A percentile compares a stretch with the other conserved stretches of the same genome.
phyloP scores from a whole-genome alignment of 2,888 invertebrate species.

The Tetragonisca angustula region DNA sequence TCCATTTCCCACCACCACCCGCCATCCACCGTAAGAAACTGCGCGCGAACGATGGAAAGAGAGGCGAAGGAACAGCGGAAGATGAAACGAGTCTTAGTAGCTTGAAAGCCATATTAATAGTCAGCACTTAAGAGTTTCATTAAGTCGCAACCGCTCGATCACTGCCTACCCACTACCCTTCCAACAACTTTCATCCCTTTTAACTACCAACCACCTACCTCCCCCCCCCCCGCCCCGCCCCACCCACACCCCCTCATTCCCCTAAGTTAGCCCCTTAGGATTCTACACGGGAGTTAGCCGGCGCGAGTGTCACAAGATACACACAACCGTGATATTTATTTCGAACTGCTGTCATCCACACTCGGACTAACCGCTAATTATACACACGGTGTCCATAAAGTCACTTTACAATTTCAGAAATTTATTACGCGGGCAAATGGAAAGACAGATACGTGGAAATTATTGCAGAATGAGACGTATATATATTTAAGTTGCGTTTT shows the following conservation, averaged over 20 bases:
- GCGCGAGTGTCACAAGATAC: not conserved
- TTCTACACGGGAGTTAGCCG: constrained; percentile 3
- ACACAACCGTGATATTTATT: not conserved
- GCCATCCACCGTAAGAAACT: constrained; percentile 18
- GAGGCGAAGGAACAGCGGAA: constrained; percentile 20
- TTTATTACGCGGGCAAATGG: too few species aligned
- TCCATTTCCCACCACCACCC: constrained; percentile 21
- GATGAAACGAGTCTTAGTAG: constrained; percentile 65
- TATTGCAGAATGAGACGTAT: too few species aligned
- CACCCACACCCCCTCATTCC: too few species aligned
- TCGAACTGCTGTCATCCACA: constrained; percentile 11
- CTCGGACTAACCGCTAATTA: not conserved
- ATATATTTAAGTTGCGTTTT: too few species aligned
- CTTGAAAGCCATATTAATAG: constrained; percentile 82
- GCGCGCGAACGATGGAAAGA: constrained; percentile 15
- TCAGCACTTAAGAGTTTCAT: constrained; percentile 83
- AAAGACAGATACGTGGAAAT: too few species aligned
- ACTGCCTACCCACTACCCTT: constrained; percentile 74
- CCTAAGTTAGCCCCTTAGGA: constrained; percentile 9
- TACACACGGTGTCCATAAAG: not conserved
- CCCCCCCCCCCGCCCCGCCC: not conserved
- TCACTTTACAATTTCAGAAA: too few species aligned
- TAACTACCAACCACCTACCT: constrained; percentile 24
- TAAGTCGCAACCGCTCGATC: constrained; percentile 82
- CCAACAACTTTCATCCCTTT: constrained; percentile 67